A percentile compares a stretch with the other conserved stretches of the same genome.
phyloP scores from a whole-genome alignment of 1,140 invertebrate species.

The Galendromus occidentalis region DNA sequence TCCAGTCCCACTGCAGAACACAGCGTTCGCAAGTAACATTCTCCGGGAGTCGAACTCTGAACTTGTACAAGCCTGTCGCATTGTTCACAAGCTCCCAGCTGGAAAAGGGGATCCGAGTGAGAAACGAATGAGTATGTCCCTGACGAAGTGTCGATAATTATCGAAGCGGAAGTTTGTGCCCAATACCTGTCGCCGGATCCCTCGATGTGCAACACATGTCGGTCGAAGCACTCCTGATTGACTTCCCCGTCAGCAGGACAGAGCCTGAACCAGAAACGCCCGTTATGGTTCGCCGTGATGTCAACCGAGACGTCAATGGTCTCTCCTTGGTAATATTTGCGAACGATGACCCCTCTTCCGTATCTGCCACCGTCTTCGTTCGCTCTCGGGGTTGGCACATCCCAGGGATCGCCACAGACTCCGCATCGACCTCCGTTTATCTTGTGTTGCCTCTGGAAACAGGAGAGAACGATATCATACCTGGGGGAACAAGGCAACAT shows the following conservation, averaged over 20 bases:
- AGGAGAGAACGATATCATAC: too few species aligned
- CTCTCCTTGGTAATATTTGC: constrained; percentile 26
- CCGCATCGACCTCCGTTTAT: constrained; percentile 24
- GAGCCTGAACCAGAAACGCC: constrained; percentile 36
- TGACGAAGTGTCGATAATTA: too few species aligned
- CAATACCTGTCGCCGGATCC: constrained; percentile 24
- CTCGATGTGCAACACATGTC: constrained; percentile 32
- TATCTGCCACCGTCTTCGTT: constrained; percentile 42
- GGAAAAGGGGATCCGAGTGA: background rate
- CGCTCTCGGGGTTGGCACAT: constrained; percentile 33
- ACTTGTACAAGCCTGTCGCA: background rate
- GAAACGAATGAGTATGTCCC: background rate
- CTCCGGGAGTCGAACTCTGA: constrained; percentile 19
- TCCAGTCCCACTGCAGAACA: constrained; percentile 26
- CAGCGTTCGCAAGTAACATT: constrained; percentile 23
- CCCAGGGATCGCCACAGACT: constrained; percentile 25
- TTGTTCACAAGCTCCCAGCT: background rate
- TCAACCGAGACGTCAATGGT: constrained; percentile 27
- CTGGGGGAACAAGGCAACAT: too few species aligned
- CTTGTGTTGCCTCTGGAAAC: background rate
- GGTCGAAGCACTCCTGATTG: constrained; percentile 39
- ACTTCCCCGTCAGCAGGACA: constrained; percentile 31
- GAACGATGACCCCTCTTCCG: constrained; percentile 35
- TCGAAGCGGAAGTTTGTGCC: too few species aligned
- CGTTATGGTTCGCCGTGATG: constrained; percentile 36